Conservation (phyloP, 1,140 invertebrate species). For the Mamestra configurata region DNA sequence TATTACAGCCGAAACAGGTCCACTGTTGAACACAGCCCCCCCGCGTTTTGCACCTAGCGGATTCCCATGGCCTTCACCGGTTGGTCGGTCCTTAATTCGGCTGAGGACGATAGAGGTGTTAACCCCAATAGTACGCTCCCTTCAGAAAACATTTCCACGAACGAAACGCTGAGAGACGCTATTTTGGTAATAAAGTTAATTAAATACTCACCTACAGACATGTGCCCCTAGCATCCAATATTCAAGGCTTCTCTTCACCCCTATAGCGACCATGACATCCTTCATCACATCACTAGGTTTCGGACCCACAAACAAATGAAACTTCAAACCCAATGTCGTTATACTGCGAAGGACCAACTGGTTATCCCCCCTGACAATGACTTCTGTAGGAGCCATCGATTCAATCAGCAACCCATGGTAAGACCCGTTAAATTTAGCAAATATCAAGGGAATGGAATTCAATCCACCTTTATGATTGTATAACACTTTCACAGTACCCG, state of each 20-base stretch:
- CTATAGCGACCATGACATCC: conserved; percentile 71
- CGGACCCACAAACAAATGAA: conserved; percentile 81
- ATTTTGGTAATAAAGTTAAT: background rate
- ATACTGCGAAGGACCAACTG: conserved; percentile 76
- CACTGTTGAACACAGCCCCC: too few species aligned
- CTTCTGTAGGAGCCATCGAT: conserved; percentile 70
- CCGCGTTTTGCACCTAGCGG: too few species aligned
- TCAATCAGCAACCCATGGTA: conserved; percentile 79
- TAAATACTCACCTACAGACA: conserved; percentile 74
- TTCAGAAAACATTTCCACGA: too few species aligned
- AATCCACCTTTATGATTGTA: conserved; percentile 70
- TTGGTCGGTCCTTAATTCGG: too few species aligned
- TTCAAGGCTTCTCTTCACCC: conserved; percentile 62
- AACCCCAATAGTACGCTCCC: too few species aligned
- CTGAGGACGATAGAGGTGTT: too few species aligned
- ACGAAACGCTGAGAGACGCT: too few species aligned
- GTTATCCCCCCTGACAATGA: conserved; percentile 66
- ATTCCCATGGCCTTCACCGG: too few species aligned
- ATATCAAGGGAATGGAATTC: conserved; percentile 77
- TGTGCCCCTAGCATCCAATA: conserved; percentile 84
- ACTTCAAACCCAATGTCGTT: conserved; percentile 69
- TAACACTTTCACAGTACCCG: conserved; percentile 70
- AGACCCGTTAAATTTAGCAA: conserved; percentile 68
- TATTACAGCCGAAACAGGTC: too few species aligned
- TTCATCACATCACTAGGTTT: conserved; percentile 77